phyloP scores from a whole-genome alignment of 1,140 invertebrate species.

The Solen grandis region DNA sequence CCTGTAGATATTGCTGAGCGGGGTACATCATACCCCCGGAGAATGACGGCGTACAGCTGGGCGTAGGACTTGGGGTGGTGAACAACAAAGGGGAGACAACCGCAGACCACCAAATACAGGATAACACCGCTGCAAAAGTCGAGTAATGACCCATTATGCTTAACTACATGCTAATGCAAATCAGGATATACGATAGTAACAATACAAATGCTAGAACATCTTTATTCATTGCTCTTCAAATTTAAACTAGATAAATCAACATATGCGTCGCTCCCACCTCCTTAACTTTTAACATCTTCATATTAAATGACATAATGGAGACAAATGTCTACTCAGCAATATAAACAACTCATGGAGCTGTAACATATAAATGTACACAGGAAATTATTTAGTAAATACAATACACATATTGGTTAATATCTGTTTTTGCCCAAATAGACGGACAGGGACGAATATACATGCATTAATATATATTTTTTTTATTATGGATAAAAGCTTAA shows the following conservation, averaged over 20 bases:
- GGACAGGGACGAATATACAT: too few species aligned
- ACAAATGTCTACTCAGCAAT: too few species aligned
- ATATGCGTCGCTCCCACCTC: background rate
- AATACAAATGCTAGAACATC: background rate
- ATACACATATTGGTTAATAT: too few species aligned
- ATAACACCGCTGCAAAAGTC: conserved; percentile 39
- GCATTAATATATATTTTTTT: too few species aligned
- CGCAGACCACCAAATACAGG: conserved; percentile 20
- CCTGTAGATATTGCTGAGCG: too few species aligned
- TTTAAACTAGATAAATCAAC: background rate
- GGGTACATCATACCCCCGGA: background rate
- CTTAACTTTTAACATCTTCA: background rate
- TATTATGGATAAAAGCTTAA: too few species aligned
- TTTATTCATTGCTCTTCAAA: background rate
- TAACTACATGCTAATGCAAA: too few species aligned
- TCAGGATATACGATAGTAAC: too few species aligned
- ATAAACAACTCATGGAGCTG: too few species aligned
- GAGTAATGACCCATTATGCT: background rate
- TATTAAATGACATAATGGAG: background rate
- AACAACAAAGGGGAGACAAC: conserved; percentile 25
- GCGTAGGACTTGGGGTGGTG: background rate
- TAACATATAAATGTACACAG: too few species aligned
- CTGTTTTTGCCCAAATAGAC: too few species aligned
- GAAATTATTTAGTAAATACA: too few species aligned
- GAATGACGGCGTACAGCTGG: background rate